Conservation (phyloP, 1,140 invertebrate species). For the Caenorhabditis brenneri region DNA sequence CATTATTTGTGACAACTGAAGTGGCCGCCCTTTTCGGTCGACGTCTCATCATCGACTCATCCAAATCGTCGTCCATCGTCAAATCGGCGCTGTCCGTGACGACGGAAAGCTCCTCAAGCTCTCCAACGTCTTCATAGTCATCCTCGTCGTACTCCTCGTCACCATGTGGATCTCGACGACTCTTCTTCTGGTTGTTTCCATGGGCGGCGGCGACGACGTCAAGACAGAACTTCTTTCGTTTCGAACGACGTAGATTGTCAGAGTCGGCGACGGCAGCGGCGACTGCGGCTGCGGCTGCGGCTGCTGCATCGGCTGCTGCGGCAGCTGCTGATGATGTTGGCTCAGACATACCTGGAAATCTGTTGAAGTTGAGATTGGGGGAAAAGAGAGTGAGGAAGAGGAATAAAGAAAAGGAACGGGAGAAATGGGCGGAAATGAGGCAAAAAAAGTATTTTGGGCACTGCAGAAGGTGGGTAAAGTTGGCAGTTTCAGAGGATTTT, state of each 20-base stretch:
- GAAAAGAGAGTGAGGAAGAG: background rate
- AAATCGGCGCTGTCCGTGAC: background rate
- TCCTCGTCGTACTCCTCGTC: background rate
- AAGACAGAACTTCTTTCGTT: background rate
- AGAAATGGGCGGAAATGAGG: too few species aligned
- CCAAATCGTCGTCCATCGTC: background rate
- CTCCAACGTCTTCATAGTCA: background rate
- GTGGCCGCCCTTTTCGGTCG: too few species aligned
- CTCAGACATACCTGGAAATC: background rate
- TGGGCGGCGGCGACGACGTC: conserved; percentile 16
- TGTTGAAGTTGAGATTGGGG: background rate
- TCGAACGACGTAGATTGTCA: background rate
- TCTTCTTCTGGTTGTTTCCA: conserved; percentile 9
- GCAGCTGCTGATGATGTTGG: background rate
- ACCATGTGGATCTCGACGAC: background rate
- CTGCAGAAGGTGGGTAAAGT: too few species aligned
- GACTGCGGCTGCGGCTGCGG: background rate
- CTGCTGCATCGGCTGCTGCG: too few species aligned
- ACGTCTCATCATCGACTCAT: too few species aligned
- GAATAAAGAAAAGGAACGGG: background rate
- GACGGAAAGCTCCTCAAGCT: background rate
- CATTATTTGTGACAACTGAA: too few species aligned
- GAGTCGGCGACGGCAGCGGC: background rate
- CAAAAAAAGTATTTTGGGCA: too few species aligned
- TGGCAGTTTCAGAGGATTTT: too few species aligned